Evolutionary conservation across 2,888 invertebrate species (phyloP).

Genomic region (Ptychoptera contaminata): DNA sequence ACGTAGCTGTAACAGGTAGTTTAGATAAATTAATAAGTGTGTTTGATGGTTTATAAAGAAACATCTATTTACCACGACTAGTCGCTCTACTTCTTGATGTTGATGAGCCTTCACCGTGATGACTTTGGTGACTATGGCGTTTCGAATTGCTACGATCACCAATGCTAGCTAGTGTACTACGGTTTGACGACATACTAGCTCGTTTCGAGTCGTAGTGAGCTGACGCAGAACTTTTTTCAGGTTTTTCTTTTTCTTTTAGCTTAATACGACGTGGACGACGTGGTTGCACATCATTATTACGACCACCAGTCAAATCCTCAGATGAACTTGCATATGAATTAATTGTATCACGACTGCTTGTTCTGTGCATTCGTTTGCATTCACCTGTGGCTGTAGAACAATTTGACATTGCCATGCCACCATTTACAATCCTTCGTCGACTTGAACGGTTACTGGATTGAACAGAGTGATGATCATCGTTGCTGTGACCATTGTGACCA

Average conservation of each 20-base stretch:
- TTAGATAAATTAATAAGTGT: too few relatives aligned
- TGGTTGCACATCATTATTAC: conserved; percentile 17
- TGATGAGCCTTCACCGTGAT: not conserved
- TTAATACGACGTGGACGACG: conserved; percentile 9
- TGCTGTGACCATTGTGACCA: not conserved
- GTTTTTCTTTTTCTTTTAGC: conserved; percentile 9
- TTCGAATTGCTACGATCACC: not conserved
- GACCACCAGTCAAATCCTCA: conserved; percentile 30
- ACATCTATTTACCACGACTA: too few relatives aligned
- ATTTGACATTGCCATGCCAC: not conserved
- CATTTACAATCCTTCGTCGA: not conserved
- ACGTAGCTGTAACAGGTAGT: too few relatives aligned
- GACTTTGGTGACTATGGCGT: not conserved
- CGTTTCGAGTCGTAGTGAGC: conserved; percentile 3
- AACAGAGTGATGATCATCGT: not conserved
- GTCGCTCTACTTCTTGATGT: too few relatives aligned
- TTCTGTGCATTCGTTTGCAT: conserved; percentile 28
- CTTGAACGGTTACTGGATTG: conserved; percentile 4
- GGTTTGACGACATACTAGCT: conserved; percentile 2
- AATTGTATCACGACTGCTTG: conserved; percentile 34
- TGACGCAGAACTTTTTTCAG: not conserved
- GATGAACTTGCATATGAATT: conserved; percentile 35
- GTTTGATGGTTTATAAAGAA: too few relatives aligned
- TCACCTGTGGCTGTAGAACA: conserved; percentile 3
- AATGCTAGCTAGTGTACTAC: not conserved